Conservation (phyloP, 2,888 invertebrate species). For the Andrena fulva region DNA sequence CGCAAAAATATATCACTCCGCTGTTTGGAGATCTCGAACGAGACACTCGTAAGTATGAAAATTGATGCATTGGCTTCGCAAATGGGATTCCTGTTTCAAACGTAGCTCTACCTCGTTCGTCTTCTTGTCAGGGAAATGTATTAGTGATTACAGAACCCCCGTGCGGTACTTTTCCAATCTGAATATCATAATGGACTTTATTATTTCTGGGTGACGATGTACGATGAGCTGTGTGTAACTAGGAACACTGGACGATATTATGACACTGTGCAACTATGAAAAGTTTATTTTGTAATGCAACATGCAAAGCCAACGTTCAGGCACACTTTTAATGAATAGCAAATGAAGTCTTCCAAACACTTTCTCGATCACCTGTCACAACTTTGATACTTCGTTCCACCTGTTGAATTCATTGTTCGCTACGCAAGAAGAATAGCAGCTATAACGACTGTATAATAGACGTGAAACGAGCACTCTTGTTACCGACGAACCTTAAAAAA, state of each 20-base stretch:
- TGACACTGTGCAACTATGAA: not conserved
- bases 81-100: not conserved
- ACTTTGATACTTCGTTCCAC: conserved; percentile 70
- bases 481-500: not conserved
- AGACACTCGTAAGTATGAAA: not conserved
- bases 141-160: not conserved
- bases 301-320: not conserved
- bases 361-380: conserved; percentile 59
- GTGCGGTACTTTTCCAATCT: not conserved
- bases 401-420: conserved; percentile 70
- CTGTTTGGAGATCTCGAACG: conserved; percentile 4
- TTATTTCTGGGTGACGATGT: too few relatives aligned
- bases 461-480: not conserved
- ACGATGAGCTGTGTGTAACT: too few relatives aligned
- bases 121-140: not conserved
- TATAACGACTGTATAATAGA: not conserved
- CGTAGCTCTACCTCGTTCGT: not conserved
- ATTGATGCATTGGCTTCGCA: not conserved
- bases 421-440: conserved; percentile 28
- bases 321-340: not conserved
- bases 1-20: not conserved
- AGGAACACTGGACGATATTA: too few relatives aligned
- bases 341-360: not conserved
- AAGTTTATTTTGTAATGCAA: not conserved
- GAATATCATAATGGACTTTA: not conserved